Evolutionary conservation across 2,113 vertebrate genomes (phyloP).

Genomic region (Zosterops borbonicus): DNA sequence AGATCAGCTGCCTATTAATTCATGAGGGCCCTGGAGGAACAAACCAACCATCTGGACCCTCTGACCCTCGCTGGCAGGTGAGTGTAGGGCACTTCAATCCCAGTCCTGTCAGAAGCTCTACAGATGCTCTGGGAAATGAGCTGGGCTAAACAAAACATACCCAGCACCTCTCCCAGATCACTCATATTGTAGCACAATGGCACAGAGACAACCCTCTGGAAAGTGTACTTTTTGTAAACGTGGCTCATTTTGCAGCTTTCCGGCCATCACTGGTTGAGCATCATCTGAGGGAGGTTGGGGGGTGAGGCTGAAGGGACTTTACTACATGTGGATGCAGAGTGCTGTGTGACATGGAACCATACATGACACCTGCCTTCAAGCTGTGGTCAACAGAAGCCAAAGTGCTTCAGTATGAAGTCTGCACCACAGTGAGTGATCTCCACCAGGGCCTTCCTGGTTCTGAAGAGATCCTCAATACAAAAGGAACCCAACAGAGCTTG

Average conservation of each 20-base stretch:
- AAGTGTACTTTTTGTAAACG: background rate
- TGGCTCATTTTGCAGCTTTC: background rate
- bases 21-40: background rate
- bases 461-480: background rate
- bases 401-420: background rate
- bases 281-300: background rate
- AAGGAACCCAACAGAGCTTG: rapidly evolving
- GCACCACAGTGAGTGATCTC: background rate
- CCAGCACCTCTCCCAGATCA: background rate
- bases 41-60: background rate
- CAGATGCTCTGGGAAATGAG: background rate
- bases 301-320: background rate
- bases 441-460: background rate
- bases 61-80: background rate
- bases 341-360: rapidly evolving
- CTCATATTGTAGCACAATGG: background rate
- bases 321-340: background rate
- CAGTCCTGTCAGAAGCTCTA: background rate
- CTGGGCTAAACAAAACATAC: background rate
- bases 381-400: background rate
- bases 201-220: background rate
- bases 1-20: background rate
- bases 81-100: background rate
- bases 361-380: background rate
- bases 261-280: background rate